A percentile compares a stretch with the other conserved stretches of the same genome.
phyloP scores from a whole-genome alignment of 2,888 invertebrate genomes.

The Hemicrepidius hirtus region DNA sequence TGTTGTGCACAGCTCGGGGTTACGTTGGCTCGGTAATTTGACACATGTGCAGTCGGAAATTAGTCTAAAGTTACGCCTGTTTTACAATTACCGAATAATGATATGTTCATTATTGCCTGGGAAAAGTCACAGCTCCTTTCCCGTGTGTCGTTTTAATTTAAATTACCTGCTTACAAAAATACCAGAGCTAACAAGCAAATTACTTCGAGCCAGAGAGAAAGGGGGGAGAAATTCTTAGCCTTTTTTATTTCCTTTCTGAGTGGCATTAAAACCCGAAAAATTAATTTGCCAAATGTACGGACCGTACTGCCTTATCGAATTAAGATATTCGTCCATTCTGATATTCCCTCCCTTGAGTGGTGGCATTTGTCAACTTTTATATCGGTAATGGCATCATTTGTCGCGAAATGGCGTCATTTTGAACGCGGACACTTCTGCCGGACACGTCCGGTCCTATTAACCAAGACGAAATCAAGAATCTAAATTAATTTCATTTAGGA shows the following conservation, averaged over 20 bases:
- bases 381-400: constrained; percentile 70
- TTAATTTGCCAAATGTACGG: constrained; percentile 50
- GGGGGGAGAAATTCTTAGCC: neutral
- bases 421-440: constrained; percentile 48
- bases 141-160: constrained; percentile 22
- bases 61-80: constrained; percentile 56
- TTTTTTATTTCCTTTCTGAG: neutral
- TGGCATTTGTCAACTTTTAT: constrained; percentile 71
- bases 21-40: constrained; percentile 52
- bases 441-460: constrained; percentile 48
- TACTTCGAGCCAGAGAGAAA: neutral
- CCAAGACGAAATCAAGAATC: constrained; percentile 36
- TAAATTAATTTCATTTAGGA: constrained; percentile 20
- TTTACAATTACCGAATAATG: constrained; percentile 60
- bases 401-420: constrained; percentile 59
- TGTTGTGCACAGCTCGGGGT: constrained; percentile 48
- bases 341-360: constrained; percentile 53
- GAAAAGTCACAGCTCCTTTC: constrained; percentile 55
- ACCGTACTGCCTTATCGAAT: constrained; percentile 51
- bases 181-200: constrained; percentile 24
- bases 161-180: neutral
- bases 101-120: constrained; percentile 58
- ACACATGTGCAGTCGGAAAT: constrained; percentile 53
- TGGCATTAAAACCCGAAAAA: constrained; percentile 36
- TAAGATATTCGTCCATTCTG: constrained; percentile 55